Conservation (phyloP, 2,888 invertebrate species). For the Emesis russula region DNA sequence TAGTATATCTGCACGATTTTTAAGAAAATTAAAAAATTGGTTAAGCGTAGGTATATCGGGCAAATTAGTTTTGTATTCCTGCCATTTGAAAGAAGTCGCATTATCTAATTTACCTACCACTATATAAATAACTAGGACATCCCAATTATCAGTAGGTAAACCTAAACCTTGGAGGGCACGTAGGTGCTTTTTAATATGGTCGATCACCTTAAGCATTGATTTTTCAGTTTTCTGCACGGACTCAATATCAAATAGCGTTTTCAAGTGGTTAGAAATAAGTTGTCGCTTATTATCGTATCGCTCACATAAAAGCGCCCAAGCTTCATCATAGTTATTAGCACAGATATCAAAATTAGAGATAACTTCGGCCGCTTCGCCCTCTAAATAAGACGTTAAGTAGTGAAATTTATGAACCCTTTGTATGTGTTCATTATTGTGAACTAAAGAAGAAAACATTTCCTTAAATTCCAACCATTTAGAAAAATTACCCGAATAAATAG, state of each 20-base stretch:
- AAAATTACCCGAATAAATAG: no score
- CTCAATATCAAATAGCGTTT: constrained; percentile 68
- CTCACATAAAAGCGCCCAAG: constrained; percentile 73
- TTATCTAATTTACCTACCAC: constrained; percentile 2
- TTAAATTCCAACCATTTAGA: no score
- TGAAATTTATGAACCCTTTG: constrained; percentile 69
- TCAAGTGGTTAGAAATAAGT: constrained; percentile 75
- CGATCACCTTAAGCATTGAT: constrained; percentile 3
- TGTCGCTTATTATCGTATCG: constrained; percentile 76
- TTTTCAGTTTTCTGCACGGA: constrained; percentile 16
- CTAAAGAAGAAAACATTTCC: constrained; percentile 43
- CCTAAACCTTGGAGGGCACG: background rate
- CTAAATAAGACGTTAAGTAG: constrained; percentile 70
- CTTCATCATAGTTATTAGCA: constrained; percentile 67
- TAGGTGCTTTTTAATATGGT: constrained; percentile 3
- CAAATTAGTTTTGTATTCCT: constrained; percentile 53
- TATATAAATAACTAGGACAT: constrained; percentile 1
- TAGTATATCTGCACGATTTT: constrained; percentile 75
- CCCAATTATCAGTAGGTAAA: constrained; percentile 3
- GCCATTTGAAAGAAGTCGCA: background rate
- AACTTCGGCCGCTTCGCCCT: constrained; percentile 71
- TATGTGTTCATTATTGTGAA: constrained; percentile 60
- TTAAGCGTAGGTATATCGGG: constrained; percentile 30
- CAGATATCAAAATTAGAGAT: constrained; percentile 67
- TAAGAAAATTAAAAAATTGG: constrained; percentile 76